These are phyloP conservation scores for Hypolimnas misippus DNA, from an alignment of 2,888 invertebrate genomes.

Conservation along the genomic window DNA sequence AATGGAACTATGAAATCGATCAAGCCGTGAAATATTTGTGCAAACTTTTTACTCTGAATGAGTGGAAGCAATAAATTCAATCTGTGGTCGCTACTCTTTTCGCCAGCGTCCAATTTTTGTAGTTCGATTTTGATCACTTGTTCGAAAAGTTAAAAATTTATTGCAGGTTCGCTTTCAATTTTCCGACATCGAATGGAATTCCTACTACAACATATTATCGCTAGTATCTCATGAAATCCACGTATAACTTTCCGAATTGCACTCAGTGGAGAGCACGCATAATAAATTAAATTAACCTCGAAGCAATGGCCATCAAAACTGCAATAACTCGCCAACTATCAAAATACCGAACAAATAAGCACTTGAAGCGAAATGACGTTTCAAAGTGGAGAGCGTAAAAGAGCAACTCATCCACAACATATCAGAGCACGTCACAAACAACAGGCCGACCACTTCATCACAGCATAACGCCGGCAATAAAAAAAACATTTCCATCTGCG, in stretches of 20 bases:
- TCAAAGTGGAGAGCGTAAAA: conserved; percentile 69
- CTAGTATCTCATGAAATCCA: conserved; percentile 4
- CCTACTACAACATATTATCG: conserved; percentile 38
- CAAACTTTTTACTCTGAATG: conserved; percentile 61
- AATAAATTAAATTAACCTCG: conserved; percentile 43
- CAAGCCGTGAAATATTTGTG: conserved; percentile 49
- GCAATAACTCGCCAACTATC: conserved; percentile 35
- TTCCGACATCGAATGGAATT: conserved; percentile 58
- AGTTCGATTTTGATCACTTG: conserved; percentile 78
- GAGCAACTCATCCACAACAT: conserved; percentile 72
- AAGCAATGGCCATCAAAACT: conserved; percentile 35
- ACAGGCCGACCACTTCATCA: conserved; percentile 79
- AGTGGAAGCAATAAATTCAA: conserved; percentile 73
- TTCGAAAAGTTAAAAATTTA: conserved; percentile 79
- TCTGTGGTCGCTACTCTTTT: conserved; percentile 72
- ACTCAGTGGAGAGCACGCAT: conserved; percentile 36
- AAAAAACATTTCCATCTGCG: conserved; percentile 83
- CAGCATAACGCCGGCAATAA: conserved; percentile 74
- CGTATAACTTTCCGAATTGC: conserved; percentile 37
- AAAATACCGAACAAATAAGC: conserved; percentile 50
- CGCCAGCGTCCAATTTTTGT: conserved; percentile 68
- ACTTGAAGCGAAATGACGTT: conserved; percentile 65
- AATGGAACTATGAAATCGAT: conserved; percentile 37
- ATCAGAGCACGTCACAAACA: conserved; percentile 80
- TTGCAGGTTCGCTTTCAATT: conserved; percentile 72